Evolutionary conservation across 2,113 vertebrate species (phyloP), one percentile per base, ranked within the genome.

Genomic region (Clarias gariepinus): DNA sequence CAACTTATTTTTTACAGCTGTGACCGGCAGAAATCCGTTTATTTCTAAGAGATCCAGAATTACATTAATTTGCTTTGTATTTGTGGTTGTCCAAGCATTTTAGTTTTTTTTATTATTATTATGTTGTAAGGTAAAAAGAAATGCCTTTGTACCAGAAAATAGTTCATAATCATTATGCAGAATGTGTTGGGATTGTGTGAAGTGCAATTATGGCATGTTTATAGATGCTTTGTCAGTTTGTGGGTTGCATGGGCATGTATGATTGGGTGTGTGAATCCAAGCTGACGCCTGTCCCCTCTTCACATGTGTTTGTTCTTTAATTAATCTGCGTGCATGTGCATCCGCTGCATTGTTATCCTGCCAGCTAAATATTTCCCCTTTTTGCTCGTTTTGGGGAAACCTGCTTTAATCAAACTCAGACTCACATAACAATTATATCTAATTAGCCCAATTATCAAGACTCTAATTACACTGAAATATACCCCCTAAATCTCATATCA

Each of bases 351-450:
- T 92, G 90, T 94, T 92, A 93, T 91, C 74, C 81, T 82, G 83
- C 90, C 81, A 91, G 88, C 87, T 86, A 86, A 90, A 89, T 87
- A 85, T 86, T 89, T 85, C 81, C 90, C 86, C 81, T 81, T 82
- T 87, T 82, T 87, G 87, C 88, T 90, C 90, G 84, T 92, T 93
- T 95, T 94, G 91, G 93, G 89, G 92, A 93, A 95, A 94, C 91
- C 93, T 94, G 92, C 91, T 95, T 95, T 96, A 96, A 95, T 96
- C 95, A 95, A 95, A 96, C 93, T 95, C 93, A 95, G 93, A 94
- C 92, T 95, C 94, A 93, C 92, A 93, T 92, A 91, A 94, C 94
- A 95, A 95, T 95, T 95, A 94, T 93, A 95, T 94, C 94, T 95
- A 95, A 96, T 95, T 95, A 95, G 95, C 94, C 93, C 94, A 96